phyloP scores from a whole-genome alignment of 2,113 vertebrate species.

The Tricholaema leucomelas region DNA sequence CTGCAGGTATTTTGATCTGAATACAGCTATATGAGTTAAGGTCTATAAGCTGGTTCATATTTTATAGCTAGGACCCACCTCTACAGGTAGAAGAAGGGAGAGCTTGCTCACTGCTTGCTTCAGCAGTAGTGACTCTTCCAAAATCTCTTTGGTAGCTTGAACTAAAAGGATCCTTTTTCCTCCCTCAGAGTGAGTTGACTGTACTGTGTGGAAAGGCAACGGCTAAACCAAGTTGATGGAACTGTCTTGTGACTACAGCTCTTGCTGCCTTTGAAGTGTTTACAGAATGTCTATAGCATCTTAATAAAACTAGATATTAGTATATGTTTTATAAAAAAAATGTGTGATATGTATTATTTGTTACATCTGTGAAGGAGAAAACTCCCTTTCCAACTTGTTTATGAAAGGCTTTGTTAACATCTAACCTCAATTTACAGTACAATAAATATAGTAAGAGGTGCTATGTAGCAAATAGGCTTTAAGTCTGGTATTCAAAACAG shows the following conservation, averaged over 20 bases:
- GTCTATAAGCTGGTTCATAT: neutral
- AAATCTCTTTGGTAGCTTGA: neutral
- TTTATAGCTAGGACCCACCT: no score
- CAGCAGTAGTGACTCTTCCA: neutral
- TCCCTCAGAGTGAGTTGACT: conserved; percentile 64
- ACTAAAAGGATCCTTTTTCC: neutral
- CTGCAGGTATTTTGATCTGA: neutral
- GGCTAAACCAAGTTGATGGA: conserved; percentile 40
- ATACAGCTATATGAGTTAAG: neutral
- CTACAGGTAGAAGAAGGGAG: neutral
- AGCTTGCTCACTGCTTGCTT: neutral
- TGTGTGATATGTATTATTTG: neutral
- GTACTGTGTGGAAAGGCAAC: conserved; percentile 65
- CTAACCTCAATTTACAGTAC: neutral
- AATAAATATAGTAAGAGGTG: neutral
- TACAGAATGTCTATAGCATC: neutral
- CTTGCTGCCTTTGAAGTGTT: neutral
- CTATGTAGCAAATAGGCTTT: neutral
- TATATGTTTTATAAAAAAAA: neutral
- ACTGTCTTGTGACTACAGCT: neutral
- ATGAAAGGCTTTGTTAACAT: neutral
- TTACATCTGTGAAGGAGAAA: neutral
- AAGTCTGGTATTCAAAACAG: neutral
- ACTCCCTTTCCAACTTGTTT: neutral
- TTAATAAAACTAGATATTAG: conserved; percentile 41